Conservation (phyloP, 2,888 invertebrate species). For the Drosophila birchii region DNA sequence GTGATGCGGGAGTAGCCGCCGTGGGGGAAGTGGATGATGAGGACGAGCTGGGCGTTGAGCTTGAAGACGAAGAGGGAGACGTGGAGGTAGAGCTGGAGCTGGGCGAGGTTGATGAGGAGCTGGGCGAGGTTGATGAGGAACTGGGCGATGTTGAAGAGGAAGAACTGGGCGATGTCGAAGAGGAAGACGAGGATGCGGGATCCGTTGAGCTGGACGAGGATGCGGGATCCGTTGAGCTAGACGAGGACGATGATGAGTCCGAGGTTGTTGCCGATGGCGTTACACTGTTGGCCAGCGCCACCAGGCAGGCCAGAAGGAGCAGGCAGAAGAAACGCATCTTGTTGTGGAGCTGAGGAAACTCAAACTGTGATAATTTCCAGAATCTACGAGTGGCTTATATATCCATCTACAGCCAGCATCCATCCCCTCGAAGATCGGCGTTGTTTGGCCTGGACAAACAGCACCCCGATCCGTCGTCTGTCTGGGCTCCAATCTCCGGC, state of each 20-base stretch:
- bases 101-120: background rate
- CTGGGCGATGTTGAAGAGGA: background rate
- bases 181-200: background rate
- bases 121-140: background rate
- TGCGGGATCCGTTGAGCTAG: background rate
- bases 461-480: background rate
- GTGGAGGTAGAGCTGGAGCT: background rate
- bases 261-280: background rate
- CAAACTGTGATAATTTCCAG: background rate
- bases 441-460: constrained; percentile 1
- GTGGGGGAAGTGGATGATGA: background rate
- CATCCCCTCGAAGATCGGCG: background rate
- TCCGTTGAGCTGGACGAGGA: background rate
- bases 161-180: background rate
- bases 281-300: background rate
- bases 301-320: background rate
- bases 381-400: background rate
- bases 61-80: background rate
- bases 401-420: background rate
- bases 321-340: constrained; percentile 6
- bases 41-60: constrained; percentile 5
- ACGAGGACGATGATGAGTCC: background rate
- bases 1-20: background rate
- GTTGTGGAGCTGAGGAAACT: background rate
- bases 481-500: background rate